phyloP scores from a whole-genome alignment of 2,113 vertebrate genomes.

The Megalops atlanticus region DNA sequence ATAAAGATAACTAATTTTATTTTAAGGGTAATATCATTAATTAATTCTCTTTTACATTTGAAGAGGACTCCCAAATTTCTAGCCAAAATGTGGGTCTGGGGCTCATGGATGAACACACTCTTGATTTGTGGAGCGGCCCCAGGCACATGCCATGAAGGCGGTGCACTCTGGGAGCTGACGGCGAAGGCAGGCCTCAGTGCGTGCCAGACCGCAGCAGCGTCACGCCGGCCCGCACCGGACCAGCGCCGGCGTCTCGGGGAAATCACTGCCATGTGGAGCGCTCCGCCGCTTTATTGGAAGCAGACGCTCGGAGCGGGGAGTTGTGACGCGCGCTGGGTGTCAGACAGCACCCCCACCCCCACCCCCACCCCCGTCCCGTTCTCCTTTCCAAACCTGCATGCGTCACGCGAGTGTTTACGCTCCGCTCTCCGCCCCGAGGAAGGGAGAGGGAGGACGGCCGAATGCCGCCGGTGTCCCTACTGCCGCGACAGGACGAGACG shows the following conservation, averaged over 20 bases:
- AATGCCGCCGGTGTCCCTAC: not conserved
- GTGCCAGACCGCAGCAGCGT: not conserved
- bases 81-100: too few species aligned
- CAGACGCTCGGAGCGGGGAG: not conserved
- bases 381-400: not conserved
- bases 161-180: not conserved
- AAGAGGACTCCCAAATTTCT: too few species aligned
- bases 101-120: too few species aligned
- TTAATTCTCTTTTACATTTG: too few species aligned
- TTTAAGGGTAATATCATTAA: too few species aligned
- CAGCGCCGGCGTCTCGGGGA: not conserved
- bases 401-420: not conserved
- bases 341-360: not conserved
- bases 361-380: not conserved
- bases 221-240: not conserved
- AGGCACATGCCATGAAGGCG: too few species aligned
- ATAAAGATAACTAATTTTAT: too few species aligned
- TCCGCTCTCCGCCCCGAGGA: not conserved
- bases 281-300: not conserved
- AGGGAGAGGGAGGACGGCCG: not conserved
- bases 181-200: not conserved
- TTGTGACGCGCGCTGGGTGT: not conserved
- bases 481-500: not conserved
- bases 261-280: not conserved
- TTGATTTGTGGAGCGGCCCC: too few species aligned